Percentiles rank a stretch among this genome's conserved stretches.
phyloP scores from a whole-genome alignment of 2,113 vertebrate species.

The Ranitomeya variabilis region DNA sequence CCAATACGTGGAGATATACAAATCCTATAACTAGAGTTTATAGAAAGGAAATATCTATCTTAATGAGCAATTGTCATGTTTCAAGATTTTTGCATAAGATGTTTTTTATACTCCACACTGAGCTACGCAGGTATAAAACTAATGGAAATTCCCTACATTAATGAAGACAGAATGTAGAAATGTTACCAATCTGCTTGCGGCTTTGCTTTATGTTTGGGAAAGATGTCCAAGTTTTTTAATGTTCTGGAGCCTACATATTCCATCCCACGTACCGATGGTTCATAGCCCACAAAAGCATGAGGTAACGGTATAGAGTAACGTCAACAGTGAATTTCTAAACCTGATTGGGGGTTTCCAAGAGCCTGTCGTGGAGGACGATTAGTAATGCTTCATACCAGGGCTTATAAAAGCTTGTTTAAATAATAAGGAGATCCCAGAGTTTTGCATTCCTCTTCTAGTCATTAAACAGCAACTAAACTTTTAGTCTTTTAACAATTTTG shows the following conservation, averaged over 20 bases:
- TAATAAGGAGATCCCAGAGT: neutral
- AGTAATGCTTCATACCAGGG: neutral
- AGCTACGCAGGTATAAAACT: neutral
- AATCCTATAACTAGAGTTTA: neutral
- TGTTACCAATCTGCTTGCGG: conserved; percentile 34
- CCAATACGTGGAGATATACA: neutral
- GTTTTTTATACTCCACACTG: conserved; percentile 22
- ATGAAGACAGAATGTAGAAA: conserved; percentile 28
- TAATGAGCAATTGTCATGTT: neutral
- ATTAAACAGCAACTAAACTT: neutral
- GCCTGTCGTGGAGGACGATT: neutral
- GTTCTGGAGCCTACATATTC: conserved; percentile 12
- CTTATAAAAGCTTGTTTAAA: conserved; percentile 7
- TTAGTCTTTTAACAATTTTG: too few relatives aligned
- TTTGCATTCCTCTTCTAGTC: neutral
- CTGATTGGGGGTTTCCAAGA: conserved; percentile 14
- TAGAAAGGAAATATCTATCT: neutral
- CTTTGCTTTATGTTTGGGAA: conserved; percentile 3
- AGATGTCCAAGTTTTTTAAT: conserved; percentile 6
- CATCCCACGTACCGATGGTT: conserved; percentile 1
- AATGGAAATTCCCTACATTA: conserved; percentile 13
- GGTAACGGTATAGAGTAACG: conserved; percentile 11
- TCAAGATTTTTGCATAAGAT: neutral
- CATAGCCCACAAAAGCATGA: conserved; percentile 40
- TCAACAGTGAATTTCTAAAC: neutral